A percentile compares a stretch with the other conserved stretches of the same genome.
Conservation (phyloP, 1,140 invertebrate genomes). For the Armadillidium nasatum region DNA sequence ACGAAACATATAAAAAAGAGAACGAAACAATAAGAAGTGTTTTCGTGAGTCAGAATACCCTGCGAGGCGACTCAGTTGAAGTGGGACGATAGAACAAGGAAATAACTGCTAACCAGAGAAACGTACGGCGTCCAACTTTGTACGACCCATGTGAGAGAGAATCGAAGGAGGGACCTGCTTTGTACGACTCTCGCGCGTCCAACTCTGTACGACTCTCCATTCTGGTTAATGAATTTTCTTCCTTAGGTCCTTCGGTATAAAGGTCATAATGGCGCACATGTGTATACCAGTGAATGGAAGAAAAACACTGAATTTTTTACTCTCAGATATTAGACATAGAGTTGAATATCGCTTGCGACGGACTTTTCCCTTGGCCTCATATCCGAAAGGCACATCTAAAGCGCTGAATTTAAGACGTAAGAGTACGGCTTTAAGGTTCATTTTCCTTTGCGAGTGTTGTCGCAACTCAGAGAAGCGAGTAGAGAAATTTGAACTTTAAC, state of each 20-base stretch:
- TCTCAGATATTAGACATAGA: background rate
- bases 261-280: background rate
- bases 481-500: background rate
- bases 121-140: slow-evolving; percentile 45
- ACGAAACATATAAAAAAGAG: background rate
- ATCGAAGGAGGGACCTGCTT: slow-evolving; percentile 44
- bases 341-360: slow-evolving; percentile 1
- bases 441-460: background rate
- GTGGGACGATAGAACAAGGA: slow-evolving; percentile 46
- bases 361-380: slow-evolving; percentile 6
- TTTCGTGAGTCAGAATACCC: slow-evolving; percentile 45
- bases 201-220: slow-evolving; percentile 42
- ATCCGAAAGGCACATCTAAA: slow-evolving; percentile 9
- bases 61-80: slow-evolving; percentile 46
- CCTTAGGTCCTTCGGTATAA: background rate
- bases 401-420: slow-evolving; percentile 7
- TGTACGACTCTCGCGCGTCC: slow-evolving; percentile 44
- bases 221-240: slow-evolving; percentile 43
- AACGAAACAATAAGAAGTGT: slow-evolving; percentile 45
- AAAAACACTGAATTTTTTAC: slow-evolving; percentile 9
- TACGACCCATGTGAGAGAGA: slow-evolving; percentile 46
- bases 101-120: slow-evolving; percentile 46
- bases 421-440: background rate
- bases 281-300: background rate
- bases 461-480: background rate